phyloP scores from a whole-genome alignment of 2,797 vertebrate genomes.

The Aphelocoma californica region DNA sequence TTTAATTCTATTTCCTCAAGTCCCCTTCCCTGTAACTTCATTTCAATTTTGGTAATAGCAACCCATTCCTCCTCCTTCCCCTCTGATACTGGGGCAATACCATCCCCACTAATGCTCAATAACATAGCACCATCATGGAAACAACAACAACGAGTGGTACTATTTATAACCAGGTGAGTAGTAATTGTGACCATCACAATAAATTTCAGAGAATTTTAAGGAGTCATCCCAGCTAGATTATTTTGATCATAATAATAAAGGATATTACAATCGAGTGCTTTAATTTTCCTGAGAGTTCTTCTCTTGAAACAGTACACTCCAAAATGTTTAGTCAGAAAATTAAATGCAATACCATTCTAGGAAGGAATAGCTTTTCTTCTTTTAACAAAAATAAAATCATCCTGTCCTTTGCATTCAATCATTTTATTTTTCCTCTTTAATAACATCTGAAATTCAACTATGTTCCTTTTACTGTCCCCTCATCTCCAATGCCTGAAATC shows the following conservation, averaged over 20 bases:
- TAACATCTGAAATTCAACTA: background rate
- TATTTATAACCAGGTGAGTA: background rate
- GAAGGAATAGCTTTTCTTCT: background rate
- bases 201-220: background rate
- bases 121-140: background rate
- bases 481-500: background rate
- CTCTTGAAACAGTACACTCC: background rate
- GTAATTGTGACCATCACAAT: background rate
- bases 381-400: background rate
- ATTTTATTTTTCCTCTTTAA: background rate
- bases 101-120: background rate
- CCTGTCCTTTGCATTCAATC: background rate
- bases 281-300: background rate
- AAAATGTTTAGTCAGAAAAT: constrained; percentile 12
- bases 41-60: background rate
- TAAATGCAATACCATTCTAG: background rate
- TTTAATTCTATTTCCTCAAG: background rate
- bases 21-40: background rate
- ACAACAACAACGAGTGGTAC: background rate
- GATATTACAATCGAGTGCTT: background rate
- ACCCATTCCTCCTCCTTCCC: background rate
- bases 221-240: background rate
- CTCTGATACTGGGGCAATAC: background rate
- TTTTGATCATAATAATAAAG: constrained; percentile 9
- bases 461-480: background rate